Base-by-base conservation (phyloP, 2,797 vertebrate species). In the Hyperoplus immaculatus region DNA sequence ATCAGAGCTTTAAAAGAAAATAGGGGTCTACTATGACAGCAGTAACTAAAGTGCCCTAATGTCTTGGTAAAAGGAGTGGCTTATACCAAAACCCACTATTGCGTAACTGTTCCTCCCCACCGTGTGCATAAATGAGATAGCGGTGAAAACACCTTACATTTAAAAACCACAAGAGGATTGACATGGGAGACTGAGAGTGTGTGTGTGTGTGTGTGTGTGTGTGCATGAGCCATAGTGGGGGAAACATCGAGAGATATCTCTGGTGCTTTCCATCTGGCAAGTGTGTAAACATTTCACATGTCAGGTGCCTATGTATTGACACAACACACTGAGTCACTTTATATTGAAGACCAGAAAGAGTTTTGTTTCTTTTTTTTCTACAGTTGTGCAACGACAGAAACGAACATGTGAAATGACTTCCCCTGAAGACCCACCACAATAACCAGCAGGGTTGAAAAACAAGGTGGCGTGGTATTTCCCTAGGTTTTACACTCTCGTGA, bases 201-300 rank as follows among this genome's bases (percentile, higher is more conserved):
- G 47, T 38, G 47, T 39, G 50, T 36, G 50, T 45, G 61, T 61
- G 61, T 11, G 72, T 46, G 62, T 51, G 51, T 8, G 14, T 41
- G 18, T 55, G 78, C 53, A 43, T 46, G 51, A 21, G 10, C n/a
- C 1, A n/a, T 9, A 8, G 14, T 8, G 5, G 51, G 47, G 6
- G 36, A 49, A 72, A 12, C 6, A 53, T 3, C 55, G 2, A 18
- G 2, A 29, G 47, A 72, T 50, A 66, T 75, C 51, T 81, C 50
- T 76, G 89, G 88, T 91, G 86, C 87, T 93, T 93, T 92, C 92
- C 88, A 76, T 16, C 50, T 29, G 16, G 0, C 1, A 0, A 71
- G 42, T 49, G 42, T 49, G 7, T 56, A 63, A 75, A 78, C 55
- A 75, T 59, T 78, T 76, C 11, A 46, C 6, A 43, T 55, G 55